A percentile compares a stretch with the other conserved stretches of the same genome.
phyloP scores from a whole-genome alignment of 2,113 vertebrate species.

The Phalacrocorax carbo region DNA sequence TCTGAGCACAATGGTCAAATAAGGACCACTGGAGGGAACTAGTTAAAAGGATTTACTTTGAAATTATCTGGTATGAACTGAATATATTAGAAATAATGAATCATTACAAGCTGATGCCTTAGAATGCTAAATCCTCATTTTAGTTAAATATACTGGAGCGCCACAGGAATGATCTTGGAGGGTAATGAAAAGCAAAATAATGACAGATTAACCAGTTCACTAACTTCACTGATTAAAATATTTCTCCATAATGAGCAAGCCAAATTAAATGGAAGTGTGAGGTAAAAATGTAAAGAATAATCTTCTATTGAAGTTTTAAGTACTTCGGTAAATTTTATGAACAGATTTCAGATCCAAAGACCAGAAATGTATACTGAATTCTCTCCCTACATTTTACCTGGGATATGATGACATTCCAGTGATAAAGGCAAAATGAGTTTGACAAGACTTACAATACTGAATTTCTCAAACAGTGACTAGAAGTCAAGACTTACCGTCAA shows the following conservation, averaged over 20 bases:
- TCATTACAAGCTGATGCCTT: constrained; percentile 59
- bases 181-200: constrained; percentile 71
- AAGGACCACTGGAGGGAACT: constrained; percentile 57
- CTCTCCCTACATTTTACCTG: not conserved
- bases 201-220: constrained; percentile 72
- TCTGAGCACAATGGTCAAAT: constrained; percentile 3
- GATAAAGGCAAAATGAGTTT: not conserved
- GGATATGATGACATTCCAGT: not conserved
- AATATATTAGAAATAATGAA: constrained; percentile 73
- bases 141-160: constrained; percentile 61
- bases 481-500: not conserved
- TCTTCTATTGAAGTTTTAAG: constrained; percentile 27
- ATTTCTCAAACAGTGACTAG: not conserved
- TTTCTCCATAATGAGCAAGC: constrained; percentile 59
- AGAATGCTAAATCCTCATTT: constrained; percentile 70
- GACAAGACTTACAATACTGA: not conserved
- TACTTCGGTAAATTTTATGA: not conserved
- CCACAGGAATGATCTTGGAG: constrained; percentile 48
- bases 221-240: constrained; percentile 72
- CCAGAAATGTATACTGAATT: not conserved
- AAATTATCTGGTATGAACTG: constrained; percentile 64
- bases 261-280: constrained; percentile 46
- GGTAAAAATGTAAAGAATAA: constrained; percentile 26
- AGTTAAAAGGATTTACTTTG: constrained; percentile 61
- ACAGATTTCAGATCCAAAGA: not conserved